Evolutionary conservation across 2,797 vertebrate species (phyloP).

Genomic region (Synaphobranchus kaupii): DNA sequence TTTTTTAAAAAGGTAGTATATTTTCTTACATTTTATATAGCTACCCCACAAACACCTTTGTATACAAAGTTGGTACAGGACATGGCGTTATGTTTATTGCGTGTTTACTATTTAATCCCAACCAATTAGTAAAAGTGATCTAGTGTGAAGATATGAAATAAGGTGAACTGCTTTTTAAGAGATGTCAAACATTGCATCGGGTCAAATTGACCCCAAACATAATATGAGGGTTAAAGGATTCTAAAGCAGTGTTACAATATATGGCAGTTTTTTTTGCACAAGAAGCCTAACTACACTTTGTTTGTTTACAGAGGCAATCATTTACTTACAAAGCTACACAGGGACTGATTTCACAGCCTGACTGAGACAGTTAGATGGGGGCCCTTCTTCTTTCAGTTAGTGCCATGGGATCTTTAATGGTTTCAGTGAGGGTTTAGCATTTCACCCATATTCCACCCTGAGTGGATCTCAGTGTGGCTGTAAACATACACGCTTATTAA

Average conservation of each 20-base stretch:
- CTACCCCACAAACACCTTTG: too few relatives aligned
- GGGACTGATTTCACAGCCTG: not conserved
- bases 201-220: too few relatives aligned
- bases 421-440: not conserved
- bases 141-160: too few relatives aligned
- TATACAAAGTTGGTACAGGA: too few relatives aligned
- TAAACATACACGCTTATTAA: not conserved
- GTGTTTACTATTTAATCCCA: too few relatives aligned
- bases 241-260: not conserved
- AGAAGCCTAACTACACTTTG: not conserved
- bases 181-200: too few relatives aligned
- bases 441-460: not conserved
- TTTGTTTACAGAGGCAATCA: not conserved
- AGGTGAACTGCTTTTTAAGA: too few relatives aligned
- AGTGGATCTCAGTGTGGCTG: not conserved
- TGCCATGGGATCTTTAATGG: constrained; percentile 11
- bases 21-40: too few relatives aligned
- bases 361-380: not conserved
- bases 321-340: not conserved
- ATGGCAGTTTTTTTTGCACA: not conserved
- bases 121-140: too few relatives aligned
- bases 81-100: too few relatives aligned
- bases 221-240: not conserved
- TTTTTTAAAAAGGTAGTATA: too few relatives aligned
- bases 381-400: not conserved